A percentile compares a stretch with the other conserved stretches of the same genome.
Evolutionary conservation across 37 sponge, comb jelly and placozoan species (phyloP).

Genomic region (Halisarca cf. caerulea): DNA sequence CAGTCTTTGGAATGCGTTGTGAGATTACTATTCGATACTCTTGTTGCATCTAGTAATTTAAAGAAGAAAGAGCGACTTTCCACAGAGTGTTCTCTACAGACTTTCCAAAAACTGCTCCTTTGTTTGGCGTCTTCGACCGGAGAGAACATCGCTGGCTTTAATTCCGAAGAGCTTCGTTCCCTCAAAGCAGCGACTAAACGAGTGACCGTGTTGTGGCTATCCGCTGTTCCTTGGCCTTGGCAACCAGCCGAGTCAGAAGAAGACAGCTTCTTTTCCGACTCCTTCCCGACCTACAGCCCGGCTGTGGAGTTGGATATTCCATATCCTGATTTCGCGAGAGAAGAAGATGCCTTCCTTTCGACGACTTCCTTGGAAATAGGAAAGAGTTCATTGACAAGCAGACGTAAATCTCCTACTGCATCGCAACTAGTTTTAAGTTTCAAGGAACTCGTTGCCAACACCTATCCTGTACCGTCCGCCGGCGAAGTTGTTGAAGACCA

Average conservation of each 20-base stretch:
- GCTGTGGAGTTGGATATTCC: background rate
- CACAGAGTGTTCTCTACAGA: no score
- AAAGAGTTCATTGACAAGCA: background rate
- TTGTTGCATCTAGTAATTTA: no score
- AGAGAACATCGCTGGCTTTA: background rate
- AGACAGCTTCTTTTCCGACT: background rate
- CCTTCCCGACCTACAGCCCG: conserved; percentile 58
- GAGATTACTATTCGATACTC: no score
- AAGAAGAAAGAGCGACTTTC: no score
- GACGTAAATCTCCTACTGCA: no score
- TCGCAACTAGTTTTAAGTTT: conserved; percentile 28
- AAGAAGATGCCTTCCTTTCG: background rate
- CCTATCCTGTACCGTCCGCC: conserved; percentile 25
- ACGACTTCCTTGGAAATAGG: background rate
- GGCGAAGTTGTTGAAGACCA: background rate
- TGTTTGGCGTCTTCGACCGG: background rate
- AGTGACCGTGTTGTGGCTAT: conserved; percentile 61
- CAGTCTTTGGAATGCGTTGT: no score
- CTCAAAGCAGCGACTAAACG: background rate
- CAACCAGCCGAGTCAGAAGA: background rate
- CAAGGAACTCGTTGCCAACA: conserved; percentile 25
- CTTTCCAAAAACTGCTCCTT: background rate
- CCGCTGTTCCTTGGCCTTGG: conserved; percentile 41
- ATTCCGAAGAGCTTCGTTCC: background rate
- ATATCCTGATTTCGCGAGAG: background rate